A percentile compares a stretch with the other conserved stretches of the same genome.
These are phyloP conservation scores for Hystrix brachyura DNA, from an alignment of 2,113 vertebrate species.

Conservation along the genomic window DNA sequence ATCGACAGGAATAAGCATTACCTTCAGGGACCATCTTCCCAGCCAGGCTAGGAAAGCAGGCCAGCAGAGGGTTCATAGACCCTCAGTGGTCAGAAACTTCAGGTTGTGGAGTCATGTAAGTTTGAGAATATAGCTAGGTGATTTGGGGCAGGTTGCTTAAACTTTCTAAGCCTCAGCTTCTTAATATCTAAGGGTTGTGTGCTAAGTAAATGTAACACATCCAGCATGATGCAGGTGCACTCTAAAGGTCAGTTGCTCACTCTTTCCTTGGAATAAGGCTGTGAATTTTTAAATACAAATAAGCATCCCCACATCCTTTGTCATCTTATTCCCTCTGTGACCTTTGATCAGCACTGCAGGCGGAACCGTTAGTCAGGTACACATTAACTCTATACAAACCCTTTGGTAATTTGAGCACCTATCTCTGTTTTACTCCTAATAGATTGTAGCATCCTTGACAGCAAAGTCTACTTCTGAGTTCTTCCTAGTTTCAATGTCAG, in stretches of 20 bases:
- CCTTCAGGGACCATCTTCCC: background rate
- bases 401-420: background rate
- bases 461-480: conserved; percentile 36
- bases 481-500: background rate
- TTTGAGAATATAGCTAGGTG: background rate
- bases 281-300: conserved; percentile 19
- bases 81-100: background rate
- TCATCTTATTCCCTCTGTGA: background rate
- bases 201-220: background rate
- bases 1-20: background rate
- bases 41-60: background rate
- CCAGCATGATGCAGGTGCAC: background rate
- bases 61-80: background rate
- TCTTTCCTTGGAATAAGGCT: background rate
- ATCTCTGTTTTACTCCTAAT: background rate
- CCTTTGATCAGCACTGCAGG: background rate
- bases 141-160: background rate
- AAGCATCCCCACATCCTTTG: background rate
- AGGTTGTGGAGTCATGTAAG: background rate
- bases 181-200: background rate
- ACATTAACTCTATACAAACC: background rate
- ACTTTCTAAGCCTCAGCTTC: background rate
- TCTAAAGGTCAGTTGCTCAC: background rate
- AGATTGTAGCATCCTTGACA: background rate
- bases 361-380: background rate